Evolutionary conservation across 2,113 vertebrate genomes (phyloP).

Genomic region (Pelodiscus sinensis): DNA sequence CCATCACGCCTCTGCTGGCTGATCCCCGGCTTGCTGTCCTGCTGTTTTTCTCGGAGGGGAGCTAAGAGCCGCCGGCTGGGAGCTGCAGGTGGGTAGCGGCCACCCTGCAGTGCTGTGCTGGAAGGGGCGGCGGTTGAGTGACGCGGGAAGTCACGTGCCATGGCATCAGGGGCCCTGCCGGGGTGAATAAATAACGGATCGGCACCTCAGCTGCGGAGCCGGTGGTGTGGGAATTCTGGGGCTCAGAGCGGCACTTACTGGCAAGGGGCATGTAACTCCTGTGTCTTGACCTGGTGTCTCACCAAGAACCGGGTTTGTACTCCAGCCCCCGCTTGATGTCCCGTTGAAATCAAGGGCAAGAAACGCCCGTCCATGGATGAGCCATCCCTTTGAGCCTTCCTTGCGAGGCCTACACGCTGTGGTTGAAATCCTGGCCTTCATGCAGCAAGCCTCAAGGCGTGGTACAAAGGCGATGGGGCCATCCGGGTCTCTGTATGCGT

Average conservation of each 20-base stretch:
- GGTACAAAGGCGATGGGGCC: not conserved
- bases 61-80: not conserved
- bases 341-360: not conserved
- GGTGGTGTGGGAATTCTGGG: fast-evolving
- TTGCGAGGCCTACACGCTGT: not conserved
- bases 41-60: not conserved
- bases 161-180: not conserved
- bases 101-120: fast-evolving
- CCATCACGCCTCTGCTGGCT: not conserved
- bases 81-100: not conserved
- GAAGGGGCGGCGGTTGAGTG: not conserved
- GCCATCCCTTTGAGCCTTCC: fast-evolving
- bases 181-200: not conserved
- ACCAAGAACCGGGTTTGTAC: not conserved
- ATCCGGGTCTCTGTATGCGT: too few species aligned
- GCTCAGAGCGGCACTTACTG: not conserved
- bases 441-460: not conserved
- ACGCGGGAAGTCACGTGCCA: not conserved
- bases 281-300: fast-evolving
- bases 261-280: not conserved
- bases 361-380: fast-evolving
- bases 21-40: not conserved
- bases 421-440: not conserved
- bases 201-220: not conserved
- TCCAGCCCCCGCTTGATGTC: not conserved